These are phyloP conservation scores for Bujurquina vittata DNA, from an alignment of 2,113 vertebrate genomes.

Conservation along the genomic window DNA sequence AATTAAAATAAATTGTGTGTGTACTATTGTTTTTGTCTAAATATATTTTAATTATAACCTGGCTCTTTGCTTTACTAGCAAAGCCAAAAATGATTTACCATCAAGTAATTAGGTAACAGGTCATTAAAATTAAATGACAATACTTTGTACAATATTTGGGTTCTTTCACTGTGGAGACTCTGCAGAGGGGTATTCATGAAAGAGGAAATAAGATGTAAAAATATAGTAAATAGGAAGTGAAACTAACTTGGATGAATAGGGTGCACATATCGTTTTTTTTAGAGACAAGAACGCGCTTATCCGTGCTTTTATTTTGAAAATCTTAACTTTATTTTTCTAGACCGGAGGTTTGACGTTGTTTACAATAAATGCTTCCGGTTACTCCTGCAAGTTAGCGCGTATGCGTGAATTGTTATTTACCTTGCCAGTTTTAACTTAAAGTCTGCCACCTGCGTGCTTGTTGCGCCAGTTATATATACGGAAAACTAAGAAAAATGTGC, in stretches of 20 bases:
- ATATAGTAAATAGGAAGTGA: neutral
- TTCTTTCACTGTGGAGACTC: neutral
- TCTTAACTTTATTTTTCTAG: neutral
- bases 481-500: neutral
- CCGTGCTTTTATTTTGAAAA: neutral
- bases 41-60: neutral
- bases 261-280: no score
- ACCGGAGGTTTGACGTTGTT: conserved; percentile 55
- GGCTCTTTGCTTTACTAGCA: neutral
- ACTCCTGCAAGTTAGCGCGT: neutral
- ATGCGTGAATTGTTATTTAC: neutral
- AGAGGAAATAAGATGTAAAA: neutral
- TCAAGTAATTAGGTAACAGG: no score
- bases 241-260: neutral
- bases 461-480: neutral
- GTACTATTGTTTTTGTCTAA: neutral
- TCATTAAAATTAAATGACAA: neutral
- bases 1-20: neutral
- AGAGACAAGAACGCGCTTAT: no score
- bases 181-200: neutral
- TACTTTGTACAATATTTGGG: neutral
- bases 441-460: fast-evolving
- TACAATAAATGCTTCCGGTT: conserved; percentile 46
- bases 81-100: neutral
- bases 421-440: neutral